Evolutionary conservation across 2,113 vertebrate genomes (phyloP).

Genomic region (Epinephelus fuscoguttatus): DNA sequence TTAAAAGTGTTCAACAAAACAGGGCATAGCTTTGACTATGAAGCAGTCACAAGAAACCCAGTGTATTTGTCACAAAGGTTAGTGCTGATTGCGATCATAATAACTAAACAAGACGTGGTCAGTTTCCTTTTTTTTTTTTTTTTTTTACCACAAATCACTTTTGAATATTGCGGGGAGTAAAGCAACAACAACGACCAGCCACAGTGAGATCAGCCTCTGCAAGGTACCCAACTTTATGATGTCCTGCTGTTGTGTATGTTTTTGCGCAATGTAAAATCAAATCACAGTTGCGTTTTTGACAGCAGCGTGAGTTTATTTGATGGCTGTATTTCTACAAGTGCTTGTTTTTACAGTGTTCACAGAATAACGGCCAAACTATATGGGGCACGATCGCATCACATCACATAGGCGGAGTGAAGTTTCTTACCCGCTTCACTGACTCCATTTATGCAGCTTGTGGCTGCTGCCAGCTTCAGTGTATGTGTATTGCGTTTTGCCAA

Average conservation of each 20-base stretch:
- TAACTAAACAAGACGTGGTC: neutral
- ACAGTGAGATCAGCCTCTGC: neutral
- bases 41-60: neutral
- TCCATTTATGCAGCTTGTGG: too few species aligned
- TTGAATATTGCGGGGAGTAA: neutral
- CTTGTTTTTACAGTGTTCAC: too few species aligned
- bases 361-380: too few species aligned
- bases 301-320: too few species aligned
- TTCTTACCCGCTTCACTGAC: too few species aligned
- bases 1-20: neutral
- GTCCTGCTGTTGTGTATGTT: neutral
- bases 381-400: too few species aligned
- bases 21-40: neutral
- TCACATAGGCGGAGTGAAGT: too few species aligned
- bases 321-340: too few species aligned
- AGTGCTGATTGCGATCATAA: neutral
- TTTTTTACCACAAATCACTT: neutral
- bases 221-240: neutral
- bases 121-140: neutral
- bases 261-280: too few species aligned
- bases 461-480: too few species aligned
- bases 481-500: too few species aligned
- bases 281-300: too few species aligned
- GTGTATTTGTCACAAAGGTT: neutral
- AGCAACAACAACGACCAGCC: neutral